Evolutionary conservation across 2,113 vertebrate species (phyloP).

Genomic region (Semicossyphus pulcher): DNA sequence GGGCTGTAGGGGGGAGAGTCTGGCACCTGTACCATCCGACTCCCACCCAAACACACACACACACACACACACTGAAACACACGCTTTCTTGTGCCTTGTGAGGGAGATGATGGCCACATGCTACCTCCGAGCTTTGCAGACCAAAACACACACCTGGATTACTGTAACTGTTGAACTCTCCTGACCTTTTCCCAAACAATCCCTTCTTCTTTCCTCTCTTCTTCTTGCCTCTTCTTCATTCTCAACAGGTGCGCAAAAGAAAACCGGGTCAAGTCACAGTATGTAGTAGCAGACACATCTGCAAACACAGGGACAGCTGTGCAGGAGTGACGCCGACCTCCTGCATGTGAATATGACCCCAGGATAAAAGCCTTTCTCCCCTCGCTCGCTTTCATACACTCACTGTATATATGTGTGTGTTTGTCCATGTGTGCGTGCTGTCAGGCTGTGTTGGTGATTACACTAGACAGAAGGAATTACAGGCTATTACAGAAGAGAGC

Average conservation of each 20-base stretch:
- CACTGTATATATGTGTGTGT: slow-evolving; percentile 1
- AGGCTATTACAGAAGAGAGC: slow-evolving; percentile 75
- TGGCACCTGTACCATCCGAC: slow-evolving; percentile 68
- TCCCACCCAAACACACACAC: slow-evolving; percentile 30
- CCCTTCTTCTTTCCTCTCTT: slow-evolving; percentile 4
- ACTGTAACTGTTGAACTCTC: slow-evolving; percentile 26
- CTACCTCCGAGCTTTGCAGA: slow-evolving; percentile 52
- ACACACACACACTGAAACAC: slow-evolving; percentile 10
- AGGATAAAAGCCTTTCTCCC: slow-evolving; percentile 30
- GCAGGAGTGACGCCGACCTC: slow-evolving; percentile 6
- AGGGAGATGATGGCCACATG: slow-evolving; percentile 48
- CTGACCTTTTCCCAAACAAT: slow-evolving; percentile 19
- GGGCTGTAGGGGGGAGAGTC: slow-evolving; percentile 66
- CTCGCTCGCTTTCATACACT: background rate
- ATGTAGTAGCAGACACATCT: slow-evolving; percentile 1
- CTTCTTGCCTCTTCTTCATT: background rate
- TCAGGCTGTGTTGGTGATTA: slow-evolving; percentile 70
- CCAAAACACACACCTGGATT: slow-evolving; percentile 38
- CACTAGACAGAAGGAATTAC: slow-evolving; percentile 79
- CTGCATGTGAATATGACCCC: slow-evolving; percentile 15
- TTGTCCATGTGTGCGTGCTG: slow-evolving; percentile 40
- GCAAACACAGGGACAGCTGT: slow-evolving; percentile 29
- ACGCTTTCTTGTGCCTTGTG: slow-evolving; percentile 20
- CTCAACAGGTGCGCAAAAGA: slow-evolving; percentile 21
- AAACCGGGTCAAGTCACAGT: background rate